Conservation (phyloP, 2,797 vertebrate species). For the Cynodonichthys magdalenae region DNA sequence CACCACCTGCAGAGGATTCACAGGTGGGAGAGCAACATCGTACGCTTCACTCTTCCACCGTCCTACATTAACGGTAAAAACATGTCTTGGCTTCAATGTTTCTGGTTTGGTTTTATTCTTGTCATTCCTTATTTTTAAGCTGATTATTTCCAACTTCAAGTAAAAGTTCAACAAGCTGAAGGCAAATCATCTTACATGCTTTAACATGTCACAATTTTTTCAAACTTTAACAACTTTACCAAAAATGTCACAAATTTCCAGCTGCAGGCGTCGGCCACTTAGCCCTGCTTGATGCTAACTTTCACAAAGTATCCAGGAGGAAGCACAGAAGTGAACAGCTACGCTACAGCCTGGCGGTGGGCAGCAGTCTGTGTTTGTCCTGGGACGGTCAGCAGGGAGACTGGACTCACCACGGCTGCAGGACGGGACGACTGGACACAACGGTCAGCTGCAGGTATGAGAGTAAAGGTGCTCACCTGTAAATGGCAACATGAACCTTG, state of each 20-base stretch:
- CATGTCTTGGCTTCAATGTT: neutral
- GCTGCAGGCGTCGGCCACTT: constrained; percentile 74
- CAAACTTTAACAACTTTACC: neutral
- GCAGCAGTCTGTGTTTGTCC: constrained; percentile 78
- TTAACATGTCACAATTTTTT: neutral
- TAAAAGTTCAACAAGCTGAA: too few species aligned
- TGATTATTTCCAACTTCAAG: neutral
- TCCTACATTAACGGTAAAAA: constrained; percentile 71
- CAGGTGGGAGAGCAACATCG: constrained; percentile 67
- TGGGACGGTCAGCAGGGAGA: constrained; percentile 72
- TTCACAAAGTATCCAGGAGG: constrained; percentile 63
- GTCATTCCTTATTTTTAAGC: neutral
- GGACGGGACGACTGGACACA: constrained; percentile 55
- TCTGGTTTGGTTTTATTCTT: neutral
- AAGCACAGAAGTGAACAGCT: constrained; percentile 64
- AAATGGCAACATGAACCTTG: too few species aligned
- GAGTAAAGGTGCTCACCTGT: neutral
- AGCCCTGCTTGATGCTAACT: constrained; percentile 81
- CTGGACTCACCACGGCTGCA: constrained; percentile 74
- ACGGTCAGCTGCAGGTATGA: constrained; percentile 85
- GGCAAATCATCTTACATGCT: neutral
- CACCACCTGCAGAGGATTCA: constrained; percentile 77
- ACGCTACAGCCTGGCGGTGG: constrained; percentile 79
- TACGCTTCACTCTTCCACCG: constrained; percentile 73
- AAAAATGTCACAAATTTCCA: constrained; percentile 36